phyloP scores from a whole-genome alignment of 2,888 invertebrate species.

The Monopis laevigella region DNA sequence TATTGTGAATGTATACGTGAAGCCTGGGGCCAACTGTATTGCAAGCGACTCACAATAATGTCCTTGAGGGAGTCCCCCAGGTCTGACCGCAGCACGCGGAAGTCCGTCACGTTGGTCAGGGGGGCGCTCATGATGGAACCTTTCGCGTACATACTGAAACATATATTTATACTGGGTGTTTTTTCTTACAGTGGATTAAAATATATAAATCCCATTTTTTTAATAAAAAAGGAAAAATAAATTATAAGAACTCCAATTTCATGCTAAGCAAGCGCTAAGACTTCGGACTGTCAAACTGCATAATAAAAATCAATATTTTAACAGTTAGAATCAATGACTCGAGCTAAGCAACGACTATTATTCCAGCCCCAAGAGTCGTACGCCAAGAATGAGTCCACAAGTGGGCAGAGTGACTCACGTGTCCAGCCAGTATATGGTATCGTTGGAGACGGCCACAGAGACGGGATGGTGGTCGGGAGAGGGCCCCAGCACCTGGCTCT shows the following conservation, averaged over 20 bases:
- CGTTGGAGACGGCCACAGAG: conserved; percentile 71
- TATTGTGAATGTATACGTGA: too few species aligned
- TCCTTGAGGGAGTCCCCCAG: conserved; percentile 76
- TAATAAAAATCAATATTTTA: too few species aligned
- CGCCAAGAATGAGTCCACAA: not conserved
- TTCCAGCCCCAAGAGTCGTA: too few species aligned
- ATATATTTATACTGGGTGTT: too few species aligned
- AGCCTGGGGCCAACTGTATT: too few species aligned
- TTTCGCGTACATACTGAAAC: conserved; percentile 39
- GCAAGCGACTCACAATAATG: conserved; percentile 69
- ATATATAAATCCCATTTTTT: not conserved
- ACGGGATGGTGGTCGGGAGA: conserved; percentile 68
- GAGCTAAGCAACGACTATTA: too few species aligned
- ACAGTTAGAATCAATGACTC: too few species aligned
- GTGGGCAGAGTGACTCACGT: conserved; percentile 27
- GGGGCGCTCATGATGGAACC: conserved; percentile 76
- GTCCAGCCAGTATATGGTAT: conserved; percentile 81
- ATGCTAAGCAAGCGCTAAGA: too few species aligned
- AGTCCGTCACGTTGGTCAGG: conserved; percentile 63
- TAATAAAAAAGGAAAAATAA: not conserved
- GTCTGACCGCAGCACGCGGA: conserved; percentile 61
- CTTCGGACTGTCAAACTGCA: too few species aligned
- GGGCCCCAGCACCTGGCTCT: conserved; percentile 52
- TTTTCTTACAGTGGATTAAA: too few species aligned
- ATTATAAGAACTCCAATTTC: not conserved